A percentile compares a stretch with the other conserved stretches of the same genome.
Evolutionary conservation across 2,888 invertebrate genomes (phyloP).

Genomic region (Epinotia bilunana): DNA sequence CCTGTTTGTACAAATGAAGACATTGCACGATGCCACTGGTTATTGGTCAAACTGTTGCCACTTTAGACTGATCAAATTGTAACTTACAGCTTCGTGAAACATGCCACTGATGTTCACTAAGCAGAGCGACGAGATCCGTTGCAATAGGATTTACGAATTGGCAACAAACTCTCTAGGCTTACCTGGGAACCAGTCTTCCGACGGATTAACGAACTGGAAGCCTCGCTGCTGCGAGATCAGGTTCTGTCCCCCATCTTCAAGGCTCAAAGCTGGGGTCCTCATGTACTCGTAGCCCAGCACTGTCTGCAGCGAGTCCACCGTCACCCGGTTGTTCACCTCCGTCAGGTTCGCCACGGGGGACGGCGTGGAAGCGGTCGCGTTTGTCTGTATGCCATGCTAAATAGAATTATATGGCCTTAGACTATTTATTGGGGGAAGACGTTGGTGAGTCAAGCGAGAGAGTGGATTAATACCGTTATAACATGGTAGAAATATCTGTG

Average conservation of each 20-base stretch:
- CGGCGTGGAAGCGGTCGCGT: slow-evolving; percentile 93
- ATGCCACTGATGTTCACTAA: too few relatives aligned
- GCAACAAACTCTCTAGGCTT: slow-evolving; percentile 47
- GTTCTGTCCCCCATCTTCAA: slow-evolving; percentile 89
- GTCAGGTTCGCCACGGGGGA: slow-evolving; percentile 93
- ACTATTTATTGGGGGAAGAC: slow-evolving; percentile 58
- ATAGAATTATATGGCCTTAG: slow-evolving; percentile 79
- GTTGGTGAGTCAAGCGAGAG: slow-evolving; percentile 52
- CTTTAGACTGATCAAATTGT: too few relatives aligned
- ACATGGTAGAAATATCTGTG: background rate
- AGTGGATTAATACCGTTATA: slow-evolving; percentile 5
- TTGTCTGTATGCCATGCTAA: slow-evolving; percentile 91
- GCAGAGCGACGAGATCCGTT: too few relatives aligned
- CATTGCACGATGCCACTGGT: too few relatives aligned
- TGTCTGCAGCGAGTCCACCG: slow-evolving; percentile 88
- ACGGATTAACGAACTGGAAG: slow-evolving; percentile 93
- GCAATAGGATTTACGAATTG: too few relatives aligned
- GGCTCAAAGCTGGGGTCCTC: slow-evolving; percentile 87
- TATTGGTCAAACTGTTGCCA: too few relatives aligned
- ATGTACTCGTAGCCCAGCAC: slow-evolving; percentile 94
- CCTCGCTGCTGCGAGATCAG: slow-evolving; percentile 91
- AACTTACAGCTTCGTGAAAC: too few relatives aligned
- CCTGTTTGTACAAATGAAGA: too few relatives aligned
- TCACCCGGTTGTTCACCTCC: slow-evolving; percentile 89
- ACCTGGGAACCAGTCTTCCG: slow-evolving; percentile 95